Evolutionary conservation across 2,888 invertebrate genomes (phyloP).

Genomic region (Allophyes oxyacanthae): DNA sequence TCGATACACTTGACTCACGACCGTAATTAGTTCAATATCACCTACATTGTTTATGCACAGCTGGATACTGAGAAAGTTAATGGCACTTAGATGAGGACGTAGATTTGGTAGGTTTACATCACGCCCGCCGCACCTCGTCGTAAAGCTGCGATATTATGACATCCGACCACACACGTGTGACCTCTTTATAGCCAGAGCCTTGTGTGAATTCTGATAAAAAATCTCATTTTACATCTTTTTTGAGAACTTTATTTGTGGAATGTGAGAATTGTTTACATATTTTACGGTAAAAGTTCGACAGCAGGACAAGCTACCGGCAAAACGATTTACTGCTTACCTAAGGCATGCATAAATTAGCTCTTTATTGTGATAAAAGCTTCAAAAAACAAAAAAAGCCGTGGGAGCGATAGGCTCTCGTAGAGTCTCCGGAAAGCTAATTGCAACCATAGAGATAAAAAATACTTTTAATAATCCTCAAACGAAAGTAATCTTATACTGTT

Average conservation of each 20-base stretch:
- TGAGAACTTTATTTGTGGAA: constrained; percentile 18
- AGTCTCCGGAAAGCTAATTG: too few relatives aligned
- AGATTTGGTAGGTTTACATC: constrained; percentile 40
- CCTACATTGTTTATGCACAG: constrained; percentile 50
- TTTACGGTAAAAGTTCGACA: constrained; percentile 5
- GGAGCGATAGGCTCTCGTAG: too few relatives aligned
- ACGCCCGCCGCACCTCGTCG: constrained; percentile 44
- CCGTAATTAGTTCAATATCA: constrained; percentile 38
- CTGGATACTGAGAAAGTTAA: constrained; percentile 51
- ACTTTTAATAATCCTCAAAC: too few relatives aligned
- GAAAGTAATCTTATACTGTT: too few relatives aligned
- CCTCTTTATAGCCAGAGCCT: constrained; percentile 32
- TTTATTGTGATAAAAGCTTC: too few relatives aligned
- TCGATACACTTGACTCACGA: constrained; percentile 39
- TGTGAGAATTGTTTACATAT: constrained; percentile 1
- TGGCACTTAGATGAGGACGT: constrained; percentile 37
- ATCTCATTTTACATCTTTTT: constrained; percentile 40
- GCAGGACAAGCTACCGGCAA: not conserved
- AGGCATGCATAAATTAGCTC: too few relatives aligned
- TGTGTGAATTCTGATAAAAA: constrained; percentile 52
- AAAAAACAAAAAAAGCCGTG: too few relatives aligned
- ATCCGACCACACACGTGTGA: constrained; percentile 42
- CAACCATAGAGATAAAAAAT: too few relatives aligned
- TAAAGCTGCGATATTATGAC: constrained; percentile 55
- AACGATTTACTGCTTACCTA: too few relatives aligned